Evolutionary conservation across 2,113 vertebrate species (phyloP), one percentile per base, ranked within the genome.

Genomic region (Charina bottae): DNA sequence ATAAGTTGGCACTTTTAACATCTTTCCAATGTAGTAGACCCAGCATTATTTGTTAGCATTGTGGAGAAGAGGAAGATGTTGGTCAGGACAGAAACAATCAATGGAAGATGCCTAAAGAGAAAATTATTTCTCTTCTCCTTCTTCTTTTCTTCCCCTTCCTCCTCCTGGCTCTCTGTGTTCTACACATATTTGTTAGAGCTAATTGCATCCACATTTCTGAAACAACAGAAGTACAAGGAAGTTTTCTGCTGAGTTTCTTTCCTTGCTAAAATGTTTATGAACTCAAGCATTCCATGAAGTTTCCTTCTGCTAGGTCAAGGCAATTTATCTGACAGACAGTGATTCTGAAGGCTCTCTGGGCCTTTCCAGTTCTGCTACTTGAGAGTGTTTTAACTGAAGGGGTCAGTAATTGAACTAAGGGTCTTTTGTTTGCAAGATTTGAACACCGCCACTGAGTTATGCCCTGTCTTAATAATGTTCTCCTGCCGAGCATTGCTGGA

Each of bases 401-500:
- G 55, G 49, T 15, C 24, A 28, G 26, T 13, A 60, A 84, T 37
- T 88, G 86, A 92, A 54, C 56, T 4, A 17, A 23, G 23, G 60
- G 28, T 37, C 49, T 19, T 55, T 54, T 92, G 28, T 92, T 89
- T 60, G 28, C 46, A 62, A 83, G 33, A 37, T 60, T 15, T 54
- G 56, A 58, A 9, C 13, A 64, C 46, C 21, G 64, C 33, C 46
- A 54, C 21, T 89, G 58, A 84, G 2, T 10, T 26, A 86, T 21
- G 60, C 1, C 13, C 21, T 13, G n/a, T 59, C 60, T 89, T 54
- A 0, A 94, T 92, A 90, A 72, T 10, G 1, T 83, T 68, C 93
- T 95, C 8, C 12, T 95, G 93, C 78, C 33, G 93, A 91, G 56
- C 12, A 91, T 17, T 28, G 53, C 11, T 53, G 17, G 0, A 60